Evolutionary conservation across 2,113 vertebrate species (phyloP), one percentile per base, ranked within the genome.

Genomic region (Alligator sinensis): DNA sequence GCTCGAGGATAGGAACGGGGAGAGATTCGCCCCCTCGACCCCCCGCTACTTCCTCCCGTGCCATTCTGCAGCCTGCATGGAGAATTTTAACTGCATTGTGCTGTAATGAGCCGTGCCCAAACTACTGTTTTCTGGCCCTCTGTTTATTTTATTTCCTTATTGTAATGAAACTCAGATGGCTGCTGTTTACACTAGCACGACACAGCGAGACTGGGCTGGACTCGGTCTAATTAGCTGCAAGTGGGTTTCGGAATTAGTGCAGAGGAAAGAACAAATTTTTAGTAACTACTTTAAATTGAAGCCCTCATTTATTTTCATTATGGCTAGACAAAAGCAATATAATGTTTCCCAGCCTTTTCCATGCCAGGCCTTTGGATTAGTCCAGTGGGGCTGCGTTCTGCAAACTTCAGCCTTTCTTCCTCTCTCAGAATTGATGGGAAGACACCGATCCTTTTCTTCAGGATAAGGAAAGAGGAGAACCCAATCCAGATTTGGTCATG

Each of bases 101-200:
- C 97, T 98, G 98, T 98, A 99, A 99, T 98, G 98, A 98, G 98
- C 98, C 98, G 91, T 98, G 96, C 93, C 97, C 96, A 97, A 98
- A 98, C 97, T 98, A 98, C 98, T 98, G 98, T 98, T 99, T 97
- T 97, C 98, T 96, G 96, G 97, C 95, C 93, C 97, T 93, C 96
- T 98, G 98, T 98, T 99, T 98, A 99, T 98, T 98, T 98, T 97
- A 98, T 98, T 98, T 97, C 98, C 98, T 98, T 97, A 98, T 98
- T 98, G 98, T 98, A 99, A 99, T 99, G 98, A 98, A 97, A 98
- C 97, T 99, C 99, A 99, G 98, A 98, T 99, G 99, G 96, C 84
- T n/a, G 24, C 82, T 98, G 98, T 99, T 99, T 98, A 98, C 97
- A 98, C 96, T 97, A 98, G 93, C 95, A 60, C 74, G 76, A 97